Evolutionary conservation across 2,113 vertebrate species (phyloP), one percentile per base, ranked within the genome.

Genomic region (Bagarius yarrelli): DNA sequence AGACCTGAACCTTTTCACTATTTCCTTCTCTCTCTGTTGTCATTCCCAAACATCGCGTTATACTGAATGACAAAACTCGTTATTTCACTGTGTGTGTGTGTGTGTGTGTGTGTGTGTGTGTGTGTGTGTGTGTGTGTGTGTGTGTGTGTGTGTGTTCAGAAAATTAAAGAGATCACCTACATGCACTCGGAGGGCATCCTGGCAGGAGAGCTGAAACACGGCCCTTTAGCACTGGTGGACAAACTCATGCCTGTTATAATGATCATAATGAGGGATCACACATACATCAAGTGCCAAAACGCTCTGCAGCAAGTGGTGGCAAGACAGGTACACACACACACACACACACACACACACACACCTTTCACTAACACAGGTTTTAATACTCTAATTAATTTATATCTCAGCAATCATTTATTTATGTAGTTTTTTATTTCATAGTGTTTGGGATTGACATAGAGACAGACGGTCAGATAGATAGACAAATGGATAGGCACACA

Each of bases 181-280:
- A 99, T 99, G 98, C 98, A 99, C 84, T 99, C 97, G 0, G 98
- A 99, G 74, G 98, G 98, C 66, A 99, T 99, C 88, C 85, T 99
- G 87, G 97, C 98, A 0, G 98, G 98, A 12, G 98, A 99, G 89
- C 91, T 99, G 90, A 99, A 99, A 81, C 98, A 98, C 0, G 97
- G 97, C 0, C 97, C 98, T 0, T 91, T 99, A 57, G 98, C 98
- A 0, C 92, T 99, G 85, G 95, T 99, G 86, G 98, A 99, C 87
- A 98, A 99, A 69, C 90, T 98, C n/a, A 99, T 99, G 98, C 98
- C 98, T 0, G 98, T 99, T 66, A 99, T 99, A 83, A 99, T 99
- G 98, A 98, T 99, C 92, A 99, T 99, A 92, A 98, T 97, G 96
- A 93, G 96, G 85, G 97, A 99, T 88, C 92, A 96, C 85, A 98